Percentiles rank a stretch among this genome's conserved stretches.
phyloP scores from a whole-genome alignment of 2,888 invertebrate species.

The Dolichomitus sp. region DNA sequence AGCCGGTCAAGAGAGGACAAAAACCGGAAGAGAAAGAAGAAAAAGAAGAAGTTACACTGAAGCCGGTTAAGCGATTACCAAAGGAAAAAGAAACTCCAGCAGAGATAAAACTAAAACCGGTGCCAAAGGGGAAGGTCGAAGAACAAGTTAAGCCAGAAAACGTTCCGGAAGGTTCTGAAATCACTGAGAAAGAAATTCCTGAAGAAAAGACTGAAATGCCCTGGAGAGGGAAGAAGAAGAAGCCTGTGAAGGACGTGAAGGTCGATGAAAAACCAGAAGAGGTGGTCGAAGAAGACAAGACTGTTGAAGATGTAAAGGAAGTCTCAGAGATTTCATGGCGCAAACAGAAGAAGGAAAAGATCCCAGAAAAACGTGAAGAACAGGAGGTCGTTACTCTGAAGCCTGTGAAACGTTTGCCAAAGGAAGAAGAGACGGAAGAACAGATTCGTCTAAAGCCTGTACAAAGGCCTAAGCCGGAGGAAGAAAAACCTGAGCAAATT shows the following conservation, averaged over 20 bases:
- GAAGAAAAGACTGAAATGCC: conserved; percentile 55
- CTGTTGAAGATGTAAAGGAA: conserved; percentile 46
- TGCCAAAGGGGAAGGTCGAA: conserved; percentile 61
- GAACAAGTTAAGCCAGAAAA: conserved; percentile 61
- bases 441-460: conserved; percentile 54
- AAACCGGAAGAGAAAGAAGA: conserved; percentile 74
- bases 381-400: conserved; percentile 67
- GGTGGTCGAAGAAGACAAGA: conserved; percentile 51
- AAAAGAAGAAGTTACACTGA: conserved; percentile 70
- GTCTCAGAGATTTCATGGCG: conserved; percentile 67
- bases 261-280: conserved; percentile 60
- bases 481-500: conserved; percentile 69
- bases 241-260: conserved; percentile 31
- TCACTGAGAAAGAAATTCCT: conserved; percentile 43
- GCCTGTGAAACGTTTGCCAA: conserved; percentile 66
- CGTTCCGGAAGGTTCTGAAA: conserved; percentile 45
- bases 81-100: conserved; percentile 84
- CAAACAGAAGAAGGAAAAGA: conserved; percentile 58
- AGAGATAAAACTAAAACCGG: conserved; percentile 81
- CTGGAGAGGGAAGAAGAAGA: conserved; percentile 53
- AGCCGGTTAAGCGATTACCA: conserved; percentile 70
- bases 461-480: conserved; percentile 63
- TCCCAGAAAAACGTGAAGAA: conserved; percentile 72
- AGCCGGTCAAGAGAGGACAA: conserved; percentile 75
- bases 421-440: conserved; percentile 69